phyloP scores from a whole-genome alignment of 2,888 invertebrate species.

The Cylloceria caligata region DNA sequence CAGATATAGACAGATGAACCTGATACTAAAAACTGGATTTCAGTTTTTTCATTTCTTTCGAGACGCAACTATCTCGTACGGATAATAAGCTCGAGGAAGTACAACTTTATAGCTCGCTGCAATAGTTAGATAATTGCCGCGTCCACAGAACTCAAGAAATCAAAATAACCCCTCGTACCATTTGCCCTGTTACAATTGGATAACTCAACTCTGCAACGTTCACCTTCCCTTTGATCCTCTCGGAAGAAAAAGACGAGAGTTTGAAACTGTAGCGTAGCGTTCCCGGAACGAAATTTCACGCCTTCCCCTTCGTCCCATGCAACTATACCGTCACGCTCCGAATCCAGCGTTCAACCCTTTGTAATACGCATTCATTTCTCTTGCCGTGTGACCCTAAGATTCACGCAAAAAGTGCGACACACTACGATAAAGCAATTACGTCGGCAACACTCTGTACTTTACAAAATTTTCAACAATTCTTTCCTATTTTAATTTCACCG shows the following conservation, averaged over 20 bases:
- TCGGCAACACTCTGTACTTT: background rate
- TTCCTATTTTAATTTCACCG: background rate
- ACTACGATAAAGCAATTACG: conserved; percentile 31
- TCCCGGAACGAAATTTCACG: conserved; percentile 64
- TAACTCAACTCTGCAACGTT: conserved; percentile 46
- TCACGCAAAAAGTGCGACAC: conserved; percentile 19
- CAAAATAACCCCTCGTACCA: conserved; percentile 38
- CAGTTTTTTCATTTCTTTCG: background rate
- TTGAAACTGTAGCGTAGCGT: conserved; percentile 41
- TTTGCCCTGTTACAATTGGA: conserved; percentile 47
- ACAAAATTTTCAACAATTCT: conserved; percentile 5
- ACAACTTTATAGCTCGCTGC: conserved; percentile 10
- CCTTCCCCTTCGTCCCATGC: conserved; percentile 10
- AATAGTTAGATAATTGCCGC: conserved; percentile 24
- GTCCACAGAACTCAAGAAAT: conserved; percentile 42
- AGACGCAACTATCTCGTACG: background rate
- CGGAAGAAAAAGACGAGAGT: conserved; percentile 33
- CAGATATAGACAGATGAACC: background rate
- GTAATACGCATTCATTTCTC: conserved; percentile 37
- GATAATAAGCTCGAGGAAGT: background rate
- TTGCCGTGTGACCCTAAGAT: conserved; percentile 46
- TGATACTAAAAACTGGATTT: background rate
- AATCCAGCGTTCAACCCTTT: conserved; percentile 45
- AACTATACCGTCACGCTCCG: conserved; percentile 51
- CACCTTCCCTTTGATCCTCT: conserved; percentile 12